Conservation (phyloP, 2,888 invertebrate species). For the Anorthoa munda region DNA sequence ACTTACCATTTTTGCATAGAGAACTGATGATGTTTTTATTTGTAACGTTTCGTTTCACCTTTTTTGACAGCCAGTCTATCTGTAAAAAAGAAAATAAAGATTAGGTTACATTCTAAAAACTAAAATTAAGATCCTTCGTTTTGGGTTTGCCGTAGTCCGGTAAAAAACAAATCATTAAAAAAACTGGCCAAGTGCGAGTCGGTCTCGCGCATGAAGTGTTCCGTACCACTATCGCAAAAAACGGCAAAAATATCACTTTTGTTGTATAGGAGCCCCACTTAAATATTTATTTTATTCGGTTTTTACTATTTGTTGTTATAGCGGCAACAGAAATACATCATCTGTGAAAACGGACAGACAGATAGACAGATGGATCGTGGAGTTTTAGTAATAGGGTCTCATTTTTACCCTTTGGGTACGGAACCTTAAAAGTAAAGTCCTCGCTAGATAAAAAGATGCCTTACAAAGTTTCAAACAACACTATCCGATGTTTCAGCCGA, state of each 20-base stretch:
- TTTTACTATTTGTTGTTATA: too few relatives aligned
- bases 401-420: too few relatives aligned
- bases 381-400: too few relatives aligned
- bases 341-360: too few relatives aligned
- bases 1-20: slow-evolving; percentile 10
- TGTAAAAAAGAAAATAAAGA: slow-evolving; percentile 19
- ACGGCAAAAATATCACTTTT: too few relatives aligned
- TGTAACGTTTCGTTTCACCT: neutral
- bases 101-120: neutral
- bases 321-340: too few relatives aligned
- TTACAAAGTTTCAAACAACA: slow-evolving; percentile 8
- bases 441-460: neutral
- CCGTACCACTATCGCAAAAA: too few relatives aligned
- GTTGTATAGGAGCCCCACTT: too few relatives aligned
- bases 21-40: neutral
- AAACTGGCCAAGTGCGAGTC: too few relatives aligned
- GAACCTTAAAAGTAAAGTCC: neutral
- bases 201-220: too few relatives aligned
- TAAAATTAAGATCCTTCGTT: neutral
- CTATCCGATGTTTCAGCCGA: slow-evolving; percentile 15
- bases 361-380: too few relatives aligned
- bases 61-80: neutral
- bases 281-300: too few relatives aligned
- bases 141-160: neutral
- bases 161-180: neutral